Base-by-base conservation (phyloP, 1,140 invertebrate genomes). In the Sminthurinus signatus region DNA sequence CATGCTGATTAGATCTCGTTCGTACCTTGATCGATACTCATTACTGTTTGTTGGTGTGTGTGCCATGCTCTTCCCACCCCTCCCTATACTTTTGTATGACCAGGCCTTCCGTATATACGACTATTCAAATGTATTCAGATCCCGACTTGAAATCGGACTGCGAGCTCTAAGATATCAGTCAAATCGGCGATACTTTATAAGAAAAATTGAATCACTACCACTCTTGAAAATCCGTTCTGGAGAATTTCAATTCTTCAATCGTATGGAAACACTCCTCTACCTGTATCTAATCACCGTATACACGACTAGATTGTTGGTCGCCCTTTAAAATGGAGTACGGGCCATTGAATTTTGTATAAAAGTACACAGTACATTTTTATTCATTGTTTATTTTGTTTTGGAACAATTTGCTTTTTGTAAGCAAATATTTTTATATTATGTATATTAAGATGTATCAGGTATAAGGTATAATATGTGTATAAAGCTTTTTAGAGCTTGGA, bases 21-120 rank as follows among this genome's bases (percentile, higher is more conserved):
- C 3, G 32, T 36, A 42, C 28, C 39, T 56, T 29, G 54, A 56
- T 25, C 14, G 8, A 5, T 23, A 39, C n/a, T 36, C 54, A n/a
- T 39, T 39, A 5, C 3, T 42, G 2, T 56, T 56, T 27, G 25
- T 56, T 2, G 27, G 8, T 3, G 54, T 56, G 10, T 56, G 54
- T 42, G 54, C 5, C 14, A 2, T 56, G 2, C 10, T 56, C 25
- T 56, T 56, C 36, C 31, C 54, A 8, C 54, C 54, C 2, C 31
- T 56, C 5, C 54, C 54, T 3, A 21, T 56, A 10, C 54, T 56
- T 15, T 28, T 56, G 19, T 56, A 56, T 31, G 54, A 56, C 29
- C 54, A 56, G 23, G 54, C 54, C n/a, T 56, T 56, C 23, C 8
- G 36, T n/a, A 39, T 56, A 8, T 31, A 56, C 21, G 36, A 39